A percentile compares a stretch with the other conserved stretches of the same genome.
Evolutionary conservation across 35 echinoderm and acorn worm species (phyloP).

Genomic region (Antedon bifida): DNA sequence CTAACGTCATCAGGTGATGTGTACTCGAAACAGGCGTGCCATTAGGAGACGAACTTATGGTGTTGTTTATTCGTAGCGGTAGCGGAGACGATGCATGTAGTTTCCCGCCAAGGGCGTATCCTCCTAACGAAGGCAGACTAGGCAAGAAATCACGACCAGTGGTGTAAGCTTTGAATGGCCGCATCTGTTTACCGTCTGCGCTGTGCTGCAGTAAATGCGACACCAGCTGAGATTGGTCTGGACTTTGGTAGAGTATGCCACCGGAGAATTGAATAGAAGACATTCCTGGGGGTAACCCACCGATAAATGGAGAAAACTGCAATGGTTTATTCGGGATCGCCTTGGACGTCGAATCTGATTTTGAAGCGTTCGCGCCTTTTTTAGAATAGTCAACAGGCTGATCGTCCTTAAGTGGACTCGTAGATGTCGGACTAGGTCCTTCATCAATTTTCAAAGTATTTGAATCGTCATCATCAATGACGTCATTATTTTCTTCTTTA

Average conservation of each 20-base stretch:
- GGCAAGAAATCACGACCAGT: background rate
- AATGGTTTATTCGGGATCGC: background rate
- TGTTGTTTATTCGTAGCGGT: background rate
- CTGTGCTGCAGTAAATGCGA: background rate
- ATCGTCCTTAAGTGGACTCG: background rate
- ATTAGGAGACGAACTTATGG: background rate
- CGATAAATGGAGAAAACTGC: background rate
- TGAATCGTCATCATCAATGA: background rate
- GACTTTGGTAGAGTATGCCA: background rate
- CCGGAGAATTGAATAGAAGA: background rate
- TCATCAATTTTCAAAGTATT: background rate
- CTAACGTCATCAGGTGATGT: constrained; percentile 14
- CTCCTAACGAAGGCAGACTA: background rate
- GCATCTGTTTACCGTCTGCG: background rate
- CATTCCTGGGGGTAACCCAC: background rate
- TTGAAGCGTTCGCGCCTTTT: background rate
- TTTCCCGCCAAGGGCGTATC: too few relatives aligned
- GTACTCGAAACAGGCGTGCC: background rate
- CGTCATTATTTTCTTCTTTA: background rate
- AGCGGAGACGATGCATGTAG: background rate
- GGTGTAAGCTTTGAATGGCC: background rate
- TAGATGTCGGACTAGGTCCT: too few relatives aligned
- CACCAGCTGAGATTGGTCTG: background rate
- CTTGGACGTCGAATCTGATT: background rate
- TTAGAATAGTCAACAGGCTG: background rate